phyloP scores from a whole-genome alignment of 2,113 vertebrate species.

The Atrichornis clamosus region DNA sequence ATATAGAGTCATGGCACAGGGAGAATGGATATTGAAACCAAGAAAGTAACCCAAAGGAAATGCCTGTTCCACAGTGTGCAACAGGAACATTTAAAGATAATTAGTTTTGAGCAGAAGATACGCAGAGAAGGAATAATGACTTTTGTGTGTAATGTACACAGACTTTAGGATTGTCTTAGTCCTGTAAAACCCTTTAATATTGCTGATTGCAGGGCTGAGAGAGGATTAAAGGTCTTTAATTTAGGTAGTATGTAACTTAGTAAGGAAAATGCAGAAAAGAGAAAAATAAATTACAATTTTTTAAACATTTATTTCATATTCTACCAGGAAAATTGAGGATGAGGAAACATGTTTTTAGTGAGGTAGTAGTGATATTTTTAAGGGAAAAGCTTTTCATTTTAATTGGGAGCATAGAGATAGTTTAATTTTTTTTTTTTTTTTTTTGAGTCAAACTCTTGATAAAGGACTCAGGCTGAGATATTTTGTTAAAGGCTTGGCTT shows the following conservation, averaged over 20 bases:
- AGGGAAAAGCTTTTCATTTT: background rate
- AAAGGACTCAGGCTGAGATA: background rate
- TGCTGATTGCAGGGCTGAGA: background rate
- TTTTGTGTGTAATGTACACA: background rate
- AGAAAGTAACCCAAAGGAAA: background rate
- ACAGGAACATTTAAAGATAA: background rate
- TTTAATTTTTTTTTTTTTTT: background rate
- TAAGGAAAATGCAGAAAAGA: background rate
- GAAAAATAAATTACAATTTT: background rate
- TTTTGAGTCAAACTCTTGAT: background rate
- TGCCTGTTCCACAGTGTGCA: background rate
- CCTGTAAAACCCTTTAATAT: background rate
- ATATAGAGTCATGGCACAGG: background rate
- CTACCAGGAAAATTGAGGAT: background rate
- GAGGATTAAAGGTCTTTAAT: background rate
- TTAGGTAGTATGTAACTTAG: background rate
- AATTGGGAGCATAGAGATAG: rapidly evolving
- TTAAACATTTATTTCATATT: background rate
- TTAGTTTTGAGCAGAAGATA: background rate
- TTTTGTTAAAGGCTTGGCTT: background rate
- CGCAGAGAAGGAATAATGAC: background rate
- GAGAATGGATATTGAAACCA: background rate
- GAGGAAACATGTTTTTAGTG: background rate
- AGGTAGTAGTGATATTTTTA: background rate
- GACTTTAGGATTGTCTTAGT: background rate